Evolutionary conservation across 2,113 vertebrate species (phyloP).

Genomic region (Petrocephalus zakoni): DNA sequence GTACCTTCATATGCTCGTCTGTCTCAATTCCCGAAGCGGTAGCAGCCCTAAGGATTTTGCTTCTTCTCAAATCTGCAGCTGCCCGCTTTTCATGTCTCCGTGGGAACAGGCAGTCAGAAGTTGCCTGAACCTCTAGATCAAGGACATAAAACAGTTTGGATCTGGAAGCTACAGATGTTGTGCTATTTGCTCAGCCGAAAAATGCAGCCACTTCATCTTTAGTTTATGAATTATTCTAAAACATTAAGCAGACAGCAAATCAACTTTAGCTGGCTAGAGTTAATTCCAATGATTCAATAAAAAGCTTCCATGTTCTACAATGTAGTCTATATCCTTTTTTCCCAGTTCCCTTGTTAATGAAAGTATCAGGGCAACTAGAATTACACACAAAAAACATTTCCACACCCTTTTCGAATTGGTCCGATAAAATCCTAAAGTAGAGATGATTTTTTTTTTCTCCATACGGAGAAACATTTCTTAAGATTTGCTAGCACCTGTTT

Average conservation of each 20-base stretch:
- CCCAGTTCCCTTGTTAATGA: not conserved
- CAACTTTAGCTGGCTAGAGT: not conserved
- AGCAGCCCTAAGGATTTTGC: conserved; percentile 61
- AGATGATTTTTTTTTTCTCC: not conserved
- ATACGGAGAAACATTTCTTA: not conserved
- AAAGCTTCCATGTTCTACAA: not conserved
- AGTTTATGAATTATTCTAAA: not conserved
- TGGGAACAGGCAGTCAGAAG: conserved; percentile 32
- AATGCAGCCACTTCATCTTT: conserved; percentile 28
- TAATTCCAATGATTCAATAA: not conserved
- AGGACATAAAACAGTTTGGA: conserved; percentile 37
- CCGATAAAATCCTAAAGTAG: not conserved
- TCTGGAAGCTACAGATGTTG: conserved; percentile 6
- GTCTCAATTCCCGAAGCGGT: conserved; percentile 39
- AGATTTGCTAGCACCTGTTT: not conserved
- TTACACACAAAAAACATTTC: no score
- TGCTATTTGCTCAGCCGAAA: conserved; percentile 22
- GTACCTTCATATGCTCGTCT: not conserved
- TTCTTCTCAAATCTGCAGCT: conserved; percentile 65
- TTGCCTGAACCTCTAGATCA: conserved; percentile 29
- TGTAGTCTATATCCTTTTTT: not conserved
- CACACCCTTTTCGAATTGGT: not conserved
- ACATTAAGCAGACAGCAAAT: conserved; percentile 22
- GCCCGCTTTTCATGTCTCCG: conserved; percentile 44
- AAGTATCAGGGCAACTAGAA: not conserved